These are phyloP conservation scores for Phytoseiulus persimilis DNA, from an alignment of 2,888 invertebrate species.

Conservation along the genomic window DNA sequence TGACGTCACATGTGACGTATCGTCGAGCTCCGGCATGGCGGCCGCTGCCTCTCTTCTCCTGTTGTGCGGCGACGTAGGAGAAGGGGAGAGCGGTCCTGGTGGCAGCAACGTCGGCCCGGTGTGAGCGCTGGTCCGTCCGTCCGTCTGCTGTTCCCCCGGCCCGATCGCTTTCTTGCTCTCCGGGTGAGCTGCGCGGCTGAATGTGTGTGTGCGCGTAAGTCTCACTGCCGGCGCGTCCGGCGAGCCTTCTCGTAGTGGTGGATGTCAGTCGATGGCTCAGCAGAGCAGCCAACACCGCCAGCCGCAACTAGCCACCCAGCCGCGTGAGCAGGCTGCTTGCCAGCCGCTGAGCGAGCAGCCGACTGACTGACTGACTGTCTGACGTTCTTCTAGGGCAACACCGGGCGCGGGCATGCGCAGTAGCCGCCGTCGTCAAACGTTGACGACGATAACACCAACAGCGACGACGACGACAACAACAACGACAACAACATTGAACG, in stretches of 20 bases:
- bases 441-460: not conserved
- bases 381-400: not conserved
- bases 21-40: not conserved
- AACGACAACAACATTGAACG: not conserved
- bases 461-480: not conserved
- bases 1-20: conserved; percentile 5
- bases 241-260: too few species aligned
- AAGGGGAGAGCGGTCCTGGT: not conserved
- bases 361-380: not conserved
- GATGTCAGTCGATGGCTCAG: too few species aligned
- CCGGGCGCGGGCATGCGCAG: not conserved
- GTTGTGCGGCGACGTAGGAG: not conserved
- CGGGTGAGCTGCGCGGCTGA: not conserved
- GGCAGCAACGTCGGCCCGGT: not conserved
- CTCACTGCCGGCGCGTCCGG: too few species aligned
- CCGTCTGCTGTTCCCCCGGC: not conserved
- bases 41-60: not conserved
- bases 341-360: not conserved
- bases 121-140: not conserved
- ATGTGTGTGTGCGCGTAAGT: too few species aligned
- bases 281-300: not conserved
- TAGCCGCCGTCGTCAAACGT: not conserved
- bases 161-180: not conserved
- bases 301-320: not conserved
- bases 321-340: not conserved